phyloP scores from a whole-genome alignment of 2,797 vertebrate genomes.

The Chromobotia macracanthus region DNA sequence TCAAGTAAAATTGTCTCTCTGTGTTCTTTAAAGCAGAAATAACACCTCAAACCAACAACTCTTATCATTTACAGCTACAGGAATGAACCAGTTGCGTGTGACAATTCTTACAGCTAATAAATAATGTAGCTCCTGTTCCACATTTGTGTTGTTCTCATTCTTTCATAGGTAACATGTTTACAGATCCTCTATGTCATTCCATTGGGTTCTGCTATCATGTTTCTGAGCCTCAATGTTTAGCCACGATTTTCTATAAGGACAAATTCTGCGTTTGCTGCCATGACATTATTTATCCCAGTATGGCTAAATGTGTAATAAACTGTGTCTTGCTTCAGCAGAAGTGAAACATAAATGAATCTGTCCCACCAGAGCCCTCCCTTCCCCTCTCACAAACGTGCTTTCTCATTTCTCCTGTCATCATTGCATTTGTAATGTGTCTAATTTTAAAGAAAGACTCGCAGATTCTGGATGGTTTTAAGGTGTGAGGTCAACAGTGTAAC shows the following conservation, averaged over 20 bases:
- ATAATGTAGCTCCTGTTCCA: not conserved
- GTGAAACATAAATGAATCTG: not conserved
- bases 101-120: no score
- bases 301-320: not conserved
- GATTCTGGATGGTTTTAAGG: not conserved
- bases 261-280: not conserved
- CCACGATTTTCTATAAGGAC: not conserved
- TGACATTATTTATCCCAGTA: not conserved
- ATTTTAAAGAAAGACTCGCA: conserved; percentile 13
- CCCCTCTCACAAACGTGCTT: not conserved
- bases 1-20: no score
- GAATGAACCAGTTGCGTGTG: no score
- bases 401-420: not conserved
- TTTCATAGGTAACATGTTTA: not conserved
- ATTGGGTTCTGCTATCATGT: no score
- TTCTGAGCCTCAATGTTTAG: not conserved
- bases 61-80: no score
- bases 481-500: not conserved
- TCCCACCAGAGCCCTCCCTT: not conserved
- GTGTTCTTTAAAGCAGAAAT: no score
- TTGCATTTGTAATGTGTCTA: not conserved
- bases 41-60: no score
- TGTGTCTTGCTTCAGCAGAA: not conserved
- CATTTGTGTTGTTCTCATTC: not conserved
- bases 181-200: not conserved